phyloP scores from a whole-genome alignment of 2,113 vertebrate species.

The Gallinago paraguaiae region DNA sequence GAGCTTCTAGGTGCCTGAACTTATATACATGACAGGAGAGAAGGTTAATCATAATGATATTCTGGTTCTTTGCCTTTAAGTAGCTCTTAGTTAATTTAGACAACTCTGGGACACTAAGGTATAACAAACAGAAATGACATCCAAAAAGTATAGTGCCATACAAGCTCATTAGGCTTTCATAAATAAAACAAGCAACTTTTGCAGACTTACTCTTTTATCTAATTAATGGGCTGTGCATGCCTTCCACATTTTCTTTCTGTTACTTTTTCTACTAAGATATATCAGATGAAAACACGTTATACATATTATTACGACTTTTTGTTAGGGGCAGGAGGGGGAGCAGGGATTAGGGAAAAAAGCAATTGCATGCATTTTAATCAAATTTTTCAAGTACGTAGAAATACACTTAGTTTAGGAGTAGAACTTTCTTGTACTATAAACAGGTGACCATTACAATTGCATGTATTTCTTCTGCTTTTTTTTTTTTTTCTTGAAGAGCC shows the following conservation, averaged over 20 bases:
- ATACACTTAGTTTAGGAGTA: background rate
- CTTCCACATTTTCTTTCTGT: background rate
- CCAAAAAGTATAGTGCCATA: background rate
- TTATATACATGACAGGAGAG: background rate
- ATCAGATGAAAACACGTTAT: background rate
- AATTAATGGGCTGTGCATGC: background rate
- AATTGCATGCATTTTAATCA: background rate
- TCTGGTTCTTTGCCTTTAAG: background rate
- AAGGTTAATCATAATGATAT: background rate
- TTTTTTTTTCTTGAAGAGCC: background rate
- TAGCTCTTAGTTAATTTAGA: background rate
- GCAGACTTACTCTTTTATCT: background rate
- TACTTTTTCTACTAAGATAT: background rate
- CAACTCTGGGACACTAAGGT: background rate
- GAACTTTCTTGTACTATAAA: background rate
- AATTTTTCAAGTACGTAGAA: background rate
- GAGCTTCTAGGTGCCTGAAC: background rate
- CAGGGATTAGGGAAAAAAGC: background rate
- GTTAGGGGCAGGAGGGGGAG: no score
- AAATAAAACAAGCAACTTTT: background rate
- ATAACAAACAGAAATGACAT: conserved; percentile 3
- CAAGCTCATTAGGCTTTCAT: background rate
- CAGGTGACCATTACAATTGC: background rate
- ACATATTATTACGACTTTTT: background rate
- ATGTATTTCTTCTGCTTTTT: background rate